A percentile compares a stretch with the other conserved stretches of the same genome.
Conservation (phyloP, 2,113 vertebrate genomes). For the Strix aluco region DNA sequence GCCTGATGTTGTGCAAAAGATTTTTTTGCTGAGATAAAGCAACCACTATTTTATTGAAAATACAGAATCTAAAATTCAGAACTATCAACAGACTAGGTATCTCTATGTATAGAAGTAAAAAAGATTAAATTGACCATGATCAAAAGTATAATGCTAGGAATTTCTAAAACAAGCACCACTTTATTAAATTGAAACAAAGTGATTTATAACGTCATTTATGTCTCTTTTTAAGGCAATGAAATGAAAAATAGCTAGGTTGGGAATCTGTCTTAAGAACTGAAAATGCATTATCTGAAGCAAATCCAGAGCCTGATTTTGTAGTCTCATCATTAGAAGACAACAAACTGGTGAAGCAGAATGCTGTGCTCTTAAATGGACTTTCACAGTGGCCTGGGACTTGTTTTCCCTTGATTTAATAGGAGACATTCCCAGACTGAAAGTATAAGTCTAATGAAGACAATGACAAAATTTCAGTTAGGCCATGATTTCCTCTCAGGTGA, state of each 20-base stretch:
- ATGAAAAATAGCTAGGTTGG: neutral
- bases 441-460: neutral
- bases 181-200: conserved; percentile 8
- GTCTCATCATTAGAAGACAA: neutral
- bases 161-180: neutral
- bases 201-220: neutral
- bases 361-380: neutral
- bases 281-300: neutral
- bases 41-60: neutral
- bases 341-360: neutral
- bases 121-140: neutral
- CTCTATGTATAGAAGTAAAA: neutral
- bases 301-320: neutral
- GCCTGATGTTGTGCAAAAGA: neutral
- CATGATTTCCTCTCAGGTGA: neutral
- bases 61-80: neutral
- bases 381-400: neutral
- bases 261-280: neutral
- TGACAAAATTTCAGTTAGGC: neutral
- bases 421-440: neutral
- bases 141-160: neutral
- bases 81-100: neutral
- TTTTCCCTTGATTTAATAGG: neutral
- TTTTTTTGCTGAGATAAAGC: neutral
- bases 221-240: neutral